phyloP scores from a whole-genome alignment of 2,113 vertebrate genomes.

The Bujurquina vittata region DNA sequence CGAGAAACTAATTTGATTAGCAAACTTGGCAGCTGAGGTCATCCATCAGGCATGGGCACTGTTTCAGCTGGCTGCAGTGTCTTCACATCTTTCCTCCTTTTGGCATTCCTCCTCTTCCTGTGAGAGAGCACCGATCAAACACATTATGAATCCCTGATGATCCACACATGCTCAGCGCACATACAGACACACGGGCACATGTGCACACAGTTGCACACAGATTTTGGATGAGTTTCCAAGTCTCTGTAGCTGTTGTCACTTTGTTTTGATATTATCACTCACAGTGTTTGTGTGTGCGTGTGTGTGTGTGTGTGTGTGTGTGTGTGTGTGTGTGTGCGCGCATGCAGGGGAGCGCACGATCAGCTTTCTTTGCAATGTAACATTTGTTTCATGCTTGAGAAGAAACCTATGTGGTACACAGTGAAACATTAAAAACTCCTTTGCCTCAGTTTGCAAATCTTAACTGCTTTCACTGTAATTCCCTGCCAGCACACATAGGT shows the following conservation, averaged over 20 bases:
- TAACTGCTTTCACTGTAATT: no score
- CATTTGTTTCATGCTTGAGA: no score
- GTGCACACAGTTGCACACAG: neutral
- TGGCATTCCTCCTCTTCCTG: neutral
- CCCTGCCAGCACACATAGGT: no score
- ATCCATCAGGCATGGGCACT: neutral
- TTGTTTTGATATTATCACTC: conserved; percentile 6
- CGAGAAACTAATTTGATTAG: conserved; percentile 15
- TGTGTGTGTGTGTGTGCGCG: no score
- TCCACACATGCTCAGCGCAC: neutral
- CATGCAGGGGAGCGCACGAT: no score
- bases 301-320: neutral
- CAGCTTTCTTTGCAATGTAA: no score
- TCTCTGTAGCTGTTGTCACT: neutral
- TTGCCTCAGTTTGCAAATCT: no score
- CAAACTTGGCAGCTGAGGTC: neutral
- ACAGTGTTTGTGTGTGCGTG: neutral
- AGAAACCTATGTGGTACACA: no score
- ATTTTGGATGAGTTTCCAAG: neutral
- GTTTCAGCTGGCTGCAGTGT: conserved; percentile 1
- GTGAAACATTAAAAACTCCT: no score
- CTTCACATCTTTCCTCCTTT: conserved; percentile 30
- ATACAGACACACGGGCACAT: neutral
- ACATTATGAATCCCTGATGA: neutral
- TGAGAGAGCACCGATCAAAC: conserved; percentile 12